Conservation (phyloP, 2,888 invertebrate genomes). For the Oscheius sp. region DNA sequence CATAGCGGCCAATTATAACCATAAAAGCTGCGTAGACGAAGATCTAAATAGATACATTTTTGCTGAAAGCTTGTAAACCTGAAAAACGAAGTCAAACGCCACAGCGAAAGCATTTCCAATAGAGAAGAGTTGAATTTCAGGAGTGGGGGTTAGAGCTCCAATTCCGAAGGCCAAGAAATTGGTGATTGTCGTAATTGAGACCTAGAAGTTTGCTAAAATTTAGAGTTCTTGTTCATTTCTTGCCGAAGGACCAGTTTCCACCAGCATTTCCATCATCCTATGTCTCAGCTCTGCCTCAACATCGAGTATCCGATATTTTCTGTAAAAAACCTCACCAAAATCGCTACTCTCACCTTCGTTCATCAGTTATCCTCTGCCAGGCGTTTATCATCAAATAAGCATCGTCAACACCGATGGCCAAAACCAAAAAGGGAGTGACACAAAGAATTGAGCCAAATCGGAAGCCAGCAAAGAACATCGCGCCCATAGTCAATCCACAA, state of each 20-base stretch:
- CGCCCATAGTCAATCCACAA: conserved; percentile 55
- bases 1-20: conserved; percentile 61
- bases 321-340: background rate
- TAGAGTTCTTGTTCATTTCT: too few species aligned
- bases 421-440: conserved; percentile 65
- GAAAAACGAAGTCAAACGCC: conserved; percentile 60
- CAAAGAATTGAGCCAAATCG: conserved; percentile 68
- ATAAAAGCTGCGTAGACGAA: conserved; percentile 65
- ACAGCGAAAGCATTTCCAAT: conserved; percentile 68
- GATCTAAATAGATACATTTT: conserved; percentile 48
- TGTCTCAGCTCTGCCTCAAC: conserved; percentile 36
- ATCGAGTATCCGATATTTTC: conserved; percentile 19
- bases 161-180: conserved; percentile 60
- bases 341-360: conserved; percentile 30
- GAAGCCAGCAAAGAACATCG: conserved; percentile 63
- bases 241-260: conserved; percentile 54
- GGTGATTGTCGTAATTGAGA: conserved; percentile 68
- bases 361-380: conserved; percentile 62
- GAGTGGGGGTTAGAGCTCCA: conserved; percentile 65
- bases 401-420: conserved; percentile 68
- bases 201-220: conserved; percentile 34
- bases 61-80: conserved; percentile 29
- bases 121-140: conserved; percentile 68
- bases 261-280: conserved; percentile 53
- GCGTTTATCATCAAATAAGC: conserved; percentile 67